Evolutionary conservation across 2,797 vertebrate species (phyloP), one percentile per base, ranked within the genome.

Genomic region (Astyanax mexicanus): DNA sequence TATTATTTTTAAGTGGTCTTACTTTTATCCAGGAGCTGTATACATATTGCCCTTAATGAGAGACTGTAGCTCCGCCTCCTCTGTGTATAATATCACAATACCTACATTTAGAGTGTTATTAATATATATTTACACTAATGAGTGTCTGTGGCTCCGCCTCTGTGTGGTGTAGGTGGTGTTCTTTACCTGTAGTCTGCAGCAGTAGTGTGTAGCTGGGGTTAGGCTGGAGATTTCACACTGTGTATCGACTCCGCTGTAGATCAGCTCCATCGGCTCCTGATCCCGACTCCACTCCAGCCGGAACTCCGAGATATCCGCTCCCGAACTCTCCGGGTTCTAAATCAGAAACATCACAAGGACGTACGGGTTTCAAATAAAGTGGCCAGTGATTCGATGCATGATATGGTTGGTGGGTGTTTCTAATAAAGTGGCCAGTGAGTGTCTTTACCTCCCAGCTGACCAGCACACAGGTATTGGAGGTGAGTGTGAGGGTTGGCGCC

Each of bases 281-380:
- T 95, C 95, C 80, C 93, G 92, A 80, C 95, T 95, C 97, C 97
- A 99, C 84, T 98, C 97, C 90, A 99, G 87, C 81, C 95, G 94
- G 88, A 97, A 99, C 84, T 96, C 96, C 0, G 97, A 96, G 88
- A 99, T 95, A 86, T 98, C 97, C 0, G 94, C 93, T 37, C 96
- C 97, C 19, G 94, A 96, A 81, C 94, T 95, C 81, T 98, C 96
- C 0, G 96, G 96, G 91, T 95, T 96, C 97, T 99, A 44, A 10
- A 6, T 12, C 8, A 12, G 21, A 4, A 45, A 19, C 45, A 19
- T 17, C n/a, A n/a, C n/a, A n/a, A n/a, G n/a, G n/a, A 1, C 3
- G 7, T 3, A 55, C 27, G 6, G 15, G 10, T 29, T 27, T 10
- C 17, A 8, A 21, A 17, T 47, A 47, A n/a, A 21, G 6, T 19